Percentiles rank a stretch among this genome's conserved stretches.
Conservation (phyloP, 2,797 vertebrate species). For the Tauraco hartlaubi region DNA sequence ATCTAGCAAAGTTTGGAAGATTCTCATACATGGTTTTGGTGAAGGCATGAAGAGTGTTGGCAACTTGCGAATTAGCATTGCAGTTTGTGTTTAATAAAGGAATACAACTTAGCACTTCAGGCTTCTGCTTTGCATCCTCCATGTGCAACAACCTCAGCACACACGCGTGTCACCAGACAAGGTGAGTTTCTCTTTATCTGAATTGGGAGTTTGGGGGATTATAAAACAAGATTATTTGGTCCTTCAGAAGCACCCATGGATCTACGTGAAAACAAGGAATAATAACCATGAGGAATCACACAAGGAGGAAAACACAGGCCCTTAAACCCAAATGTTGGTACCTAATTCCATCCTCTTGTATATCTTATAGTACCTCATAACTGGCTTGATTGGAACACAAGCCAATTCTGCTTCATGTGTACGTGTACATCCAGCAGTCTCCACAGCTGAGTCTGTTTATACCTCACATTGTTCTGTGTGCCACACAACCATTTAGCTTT, state of each 20-base stretch:
- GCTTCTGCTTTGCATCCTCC: conserved; percentile 1
- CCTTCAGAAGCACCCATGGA: neutral
- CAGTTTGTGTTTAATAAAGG: conserved; percentile 64
- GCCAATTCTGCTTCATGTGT: neutral
- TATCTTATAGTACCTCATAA: neutral
- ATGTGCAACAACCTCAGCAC: neutral
- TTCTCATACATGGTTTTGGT: neutral
- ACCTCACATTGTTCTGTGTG: neutral
- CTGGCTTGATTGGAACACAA: neutral
- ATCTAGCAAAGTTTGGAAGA: neutral
- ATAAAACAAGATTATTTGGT: neutral
- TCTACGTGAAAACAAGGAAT: neutral
- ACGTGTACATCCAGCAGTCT: neutral
- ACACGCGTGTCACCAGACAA: neutral
- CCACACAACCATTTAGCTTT: neutral
- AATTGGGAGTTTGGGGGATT: neutral
- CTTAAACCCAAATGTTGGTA: neutral
- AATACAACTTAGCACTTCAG: neutral
- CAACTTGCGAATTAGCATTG: conserved; percentile 10
- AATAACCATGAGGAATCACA: neutral
- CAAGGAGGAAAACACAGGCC: neutral
- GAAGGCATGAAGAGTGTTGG: neutral
- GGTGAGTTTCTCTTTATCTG: neutral
- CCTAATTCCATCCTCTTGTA: neutral
- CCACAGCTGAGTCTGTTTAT: neutral